Base-by-base conservation (phyloP, 2,797 vertebrate genomes). In the Myotis daubentonii region DNA sequence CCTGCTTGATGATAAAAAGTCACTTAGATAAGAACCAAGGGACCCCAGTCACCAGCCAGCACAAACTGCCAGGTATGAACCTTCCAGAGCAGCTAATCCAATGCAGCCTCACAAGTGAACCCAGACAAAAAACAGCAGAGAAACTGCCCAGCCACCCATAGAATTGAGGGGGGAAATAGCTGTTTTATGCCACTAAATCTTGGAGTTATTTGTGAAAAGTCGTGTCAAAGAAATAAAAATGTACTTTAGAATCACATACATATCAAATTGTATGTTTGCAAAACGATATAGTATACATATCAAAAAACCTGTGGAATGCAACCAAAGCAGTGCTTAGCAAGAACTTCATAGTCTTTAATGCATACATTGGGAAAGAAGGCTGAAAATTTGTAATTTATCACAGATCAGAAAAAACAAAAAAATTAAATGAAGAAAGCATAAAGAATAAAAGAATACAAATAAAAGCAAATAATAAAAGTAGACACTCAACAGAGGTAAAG, bases 371-470 rank as follows among this genome's bases (percentile, higher is more conserved):
- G 81, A 86, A 85, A 80, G 23, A 60, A 60, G 10, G 3, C 8
- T 51, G 38, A 91, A 91, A 91, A 74, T 68, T 13, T 33, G 2
- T 94, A 12, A 81, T 62, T n/a, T 62, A 16, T 80, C 33, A 55
- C 38, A 86, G 68, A 87, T 41, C 66, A 78, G 38, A 82, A 79
- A 95, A 44, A 94, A 75, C 16, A 91, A 68, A 22, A 70, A 87
- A 95, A 80, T 57, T 82, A 88, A 68, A 2, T 33, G 19, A 93
- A 51, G 23, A 53, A 91, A 53, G 62, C 57, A 47, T 30, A 90
- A 90, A 89, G 33, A 62, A 93, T 66, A 75, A 92, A 88, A 93
- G 57, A 62, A 86, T 33, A 49, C 28, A 84, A 33, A 76, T 51
- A 80, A 28, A 85, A 80, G 33, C n/a, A 65, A 89, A 87, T 30